Conservation (phyloP, 2,888 invertebrate species). For the Electrophaes corylata region DNA sequence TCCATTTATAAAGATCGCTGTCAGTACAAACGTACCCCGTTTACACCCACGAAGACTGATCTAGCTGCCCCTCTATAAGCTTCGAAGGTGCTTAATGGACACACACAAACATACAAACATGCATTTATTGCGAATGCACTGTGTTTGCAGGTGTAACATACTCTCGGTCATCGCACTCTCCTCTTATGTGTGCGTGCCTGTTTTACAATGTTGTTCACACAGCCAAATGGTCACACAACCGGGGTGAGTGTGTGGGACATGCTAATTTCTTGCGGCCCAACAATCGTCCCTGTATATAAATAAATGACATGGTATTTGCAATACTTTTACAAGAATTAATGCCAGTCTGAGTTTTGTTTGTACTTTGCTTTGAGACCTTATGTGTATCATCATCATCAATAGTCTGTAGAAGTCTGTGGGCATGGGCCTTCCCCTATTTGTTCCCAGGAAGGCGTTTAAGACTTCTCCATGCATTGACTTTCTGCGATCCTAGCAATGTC, state of each 20-base stretch:
- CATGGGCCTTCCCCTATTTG: too few relatives aligned
- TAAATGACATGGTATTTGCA: constrained; percentile 52
- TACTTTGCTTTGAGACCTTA: constrained; percentile 32
- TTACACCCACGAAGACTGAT: constrained; percentile 2
- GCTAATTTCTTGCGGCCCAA: constrained; percentile 72
- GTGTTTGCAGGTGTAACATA: constrained; percentile 78
- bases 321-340: constrained; percentile 48
- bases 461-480: too few relatives aligned
- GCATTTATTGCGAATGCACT: constrained; percentile 65
- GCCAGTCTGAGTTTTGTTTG: constrained; percentile 32
- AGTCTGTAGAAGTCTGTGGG: too few relatives aligned
- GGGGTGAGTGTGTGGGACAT: constrained; percentile 50
- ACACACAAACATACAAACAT: constrained; percentile 53
- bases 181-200: constrained; percentile 29
- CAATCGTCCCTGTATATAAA: constrained; percentile 51
- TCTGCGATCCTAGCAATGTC: too few relatives aligned
- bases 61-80: constrained; percentile 42
- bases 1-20: too few relatives aligned
- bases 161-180: constrained; percentile 71
- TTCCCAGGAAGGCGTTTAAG: too few relatives aligned
- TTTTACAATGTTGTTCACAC: constrained; percentile 34
- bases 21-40: neutral
- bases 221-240: constrained; percentile 36
- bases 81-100: constrained; percentile 60
- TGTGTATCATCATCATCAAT: too few relatives aligned